These are phyloP conservation scores for Tupaia chinensis DNA, from an alignment of 2,113 vertebrate genomes.

Conservation along the genomic window DNA sequence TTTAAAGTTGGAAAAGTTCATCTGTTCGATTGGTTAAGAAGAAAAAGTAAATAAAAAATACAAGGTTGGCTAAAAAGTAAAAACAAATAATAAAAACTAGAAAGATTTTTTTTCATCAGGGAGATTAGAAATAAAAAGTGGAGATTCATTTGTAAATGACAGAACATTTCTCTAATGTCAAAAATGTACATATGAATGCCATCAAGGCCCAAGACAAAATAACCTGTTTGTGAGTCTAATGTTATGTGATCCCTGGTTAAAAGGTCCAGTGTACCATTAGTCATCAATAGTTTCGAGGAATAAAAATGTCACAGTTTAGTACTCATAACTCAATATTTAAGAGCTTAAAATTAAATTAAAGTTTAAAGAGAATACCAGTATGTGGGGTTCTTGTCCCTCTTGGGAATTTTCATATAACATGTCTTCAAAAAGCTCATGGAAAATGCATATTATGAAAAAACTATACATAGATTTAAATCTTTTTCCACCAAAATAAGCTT, in stretches of 20 bases:
- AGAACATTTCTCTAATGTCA: not conserved
- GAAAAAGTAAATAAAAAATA: not conserved
- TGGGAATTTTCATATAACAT: not conserved
- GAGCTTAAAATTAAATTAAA: not conserved
- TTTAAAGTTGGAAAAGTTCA: not conserved
- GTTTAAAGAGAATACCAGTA: not conserved
- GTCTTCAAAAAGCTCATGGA: too few species aligned
- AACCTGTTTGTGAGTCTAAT: not conserved
- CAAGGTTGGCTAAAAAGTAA: not conserved
- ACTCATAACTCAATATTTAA: not conserved
- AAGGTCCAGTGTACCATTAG: not conserved
- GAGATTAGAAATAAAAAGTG: not conserved
- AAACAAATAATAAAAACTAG: not conserved
- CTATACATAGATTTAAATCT: too few species aligned
- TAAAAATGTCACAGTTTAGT: not conserved
- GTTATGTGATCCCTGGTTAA: not conserved
- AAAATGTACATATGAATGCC: not conserved
- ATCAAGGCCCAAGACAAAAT: not conserved
- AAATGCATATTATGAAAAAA: too few species aligned
- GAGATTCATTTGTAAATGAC: not conserved
- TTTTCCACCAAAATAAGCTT: too few species aligned
- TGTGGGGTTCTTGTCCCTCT: not conserved
- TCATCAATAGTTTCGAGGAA: not conserved
- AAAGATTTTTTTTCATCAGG: not conserved
- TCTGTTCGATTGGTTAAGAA: not conserved